Percentiles rank a stretch among this genome's conserved stretches.
These are phyloP conservation scores for Yponomeuta evonymella DNA, from an alignment of 2,888 invertebrate genomes.

Conservation along the genomic window DNA sequence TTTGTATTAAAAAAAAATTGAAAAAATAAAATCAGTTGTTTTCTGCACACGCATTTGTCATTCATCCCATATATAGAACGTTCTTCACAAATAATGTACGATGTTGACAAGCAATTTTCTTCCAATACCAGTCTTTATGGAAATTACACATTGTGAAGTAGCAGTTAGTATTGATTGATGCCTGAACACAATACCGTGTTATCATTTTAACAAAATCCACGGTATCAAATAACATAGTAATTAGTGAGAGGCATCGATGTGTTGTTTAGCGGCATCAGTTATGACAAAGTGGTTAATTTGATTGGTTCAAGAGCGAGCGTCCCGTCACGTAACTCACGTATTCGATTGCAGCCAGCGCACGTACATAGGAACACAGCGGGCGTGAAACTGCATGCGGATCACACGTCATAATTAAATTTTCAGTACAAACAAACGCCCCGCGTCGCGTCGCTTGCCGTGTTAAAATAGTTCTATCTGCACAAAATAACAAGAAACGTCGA, in stretches of 20 bases:
- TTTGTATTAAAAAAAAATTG: no score
- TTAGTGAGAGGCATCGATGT: not conserved
- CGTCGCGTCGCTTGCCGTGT: not conserved
- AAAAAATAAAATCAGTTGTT: no score
- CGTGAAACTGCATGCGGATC: constrained; percentile 2
- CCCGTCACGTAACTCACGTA: not conserved
- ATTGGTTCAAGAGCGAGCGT: not conserved
- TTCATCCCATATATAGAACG: no score
- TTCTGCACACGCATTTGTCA: no score
- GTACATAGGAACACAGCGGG: not conserved
- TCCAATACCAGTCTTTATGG: not conserved
- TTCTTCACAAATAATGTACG: not conserved
- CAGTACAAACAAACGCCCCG: not conserved
- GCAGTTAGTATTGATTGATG: not conserved
- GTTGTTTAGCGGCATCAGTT: not conserved
- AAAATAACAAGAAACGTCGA: no score
- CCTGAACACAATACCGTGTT: not conserved
- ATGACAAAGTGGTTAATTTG: not conserved
- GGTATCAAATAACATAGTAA: not conserved
- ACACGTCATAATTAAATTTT: not conserved
- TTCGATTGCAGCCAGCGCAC: not conserved
- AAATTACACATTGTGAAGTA: not conserved
- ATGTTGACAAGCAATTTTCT: not conserved
- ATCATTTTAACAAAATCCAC: not conserved
- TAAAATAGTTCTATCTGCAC: no score